These are phyloP conservation scores for Pocillopora grandis DNA, from an alignment of 92 coral and sea anemone species.

Conservation along the genomic window DNA sequence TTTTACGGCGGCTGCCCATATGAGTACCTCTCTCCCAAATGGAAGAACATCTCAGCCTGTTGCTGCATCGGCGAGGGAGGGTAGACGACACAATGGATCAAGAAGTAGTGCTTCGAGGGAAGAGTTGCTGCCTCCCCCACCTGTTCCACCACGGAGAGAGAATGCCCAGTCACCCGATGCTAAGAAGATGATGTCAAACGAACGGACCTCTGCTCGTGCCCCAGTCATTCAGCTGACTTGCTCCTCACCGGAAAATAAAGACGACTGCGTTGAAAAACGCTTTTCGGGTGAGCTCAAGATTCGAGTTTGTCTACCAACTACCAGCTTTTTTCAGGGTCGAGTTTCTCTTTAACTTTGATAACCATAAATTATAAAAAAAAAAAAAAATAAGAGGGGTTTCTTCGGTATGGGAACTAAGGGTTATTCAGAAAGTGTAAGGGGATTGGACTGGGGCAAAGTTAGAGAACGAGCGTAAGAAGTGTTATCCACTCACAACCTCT, in stretches of 20 bases:
- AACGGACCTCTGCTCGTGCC: conserved; percentile 50
- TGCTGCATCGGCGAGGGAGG: conserved; percentile 13
- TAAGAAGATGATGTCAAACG: conserved; percentile 2
- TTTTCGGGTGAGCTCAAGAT: conserved; percentile 21
- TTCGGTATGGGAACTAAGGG: no score
- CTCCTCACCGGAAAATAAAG: conserved; percentile 61
- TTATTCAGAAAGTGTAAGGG: no score
- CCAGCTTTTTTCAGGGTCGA: no score
- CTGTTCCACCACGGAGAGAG: conserved; percentile 84
- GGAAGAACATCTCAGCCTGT: conserved; percentile 13
- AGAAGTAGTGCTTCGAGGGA: conserved; percentile 20
- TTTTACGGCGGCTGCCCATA: conserved; percentile 3
- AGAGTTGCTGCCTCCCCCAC: conserved; percentile 69
- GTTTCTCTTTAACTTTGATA: no score
- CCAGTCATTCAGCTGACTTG: conserved; percentile 65
- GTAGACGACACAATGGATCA: conserved; percentile 14
- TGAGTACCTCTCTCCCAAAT: conserved; percentile 5
- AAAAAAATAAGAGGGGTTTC: no score
- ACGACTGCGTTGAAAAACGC: conserved; percentile 7
- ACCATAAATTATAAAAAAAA: no score
- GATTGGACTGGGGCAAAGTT: no score
- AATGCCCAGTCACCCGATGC: conserved; percentile 54
- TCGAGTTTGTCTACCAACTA: no score
- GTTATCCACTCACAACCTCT: no score
- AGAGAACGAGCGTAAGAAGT: no score